phyloP scores from a whole-genome alignment of 2,113 vertebrate genomes.

The Prionailurus bengalensis region DNA sequence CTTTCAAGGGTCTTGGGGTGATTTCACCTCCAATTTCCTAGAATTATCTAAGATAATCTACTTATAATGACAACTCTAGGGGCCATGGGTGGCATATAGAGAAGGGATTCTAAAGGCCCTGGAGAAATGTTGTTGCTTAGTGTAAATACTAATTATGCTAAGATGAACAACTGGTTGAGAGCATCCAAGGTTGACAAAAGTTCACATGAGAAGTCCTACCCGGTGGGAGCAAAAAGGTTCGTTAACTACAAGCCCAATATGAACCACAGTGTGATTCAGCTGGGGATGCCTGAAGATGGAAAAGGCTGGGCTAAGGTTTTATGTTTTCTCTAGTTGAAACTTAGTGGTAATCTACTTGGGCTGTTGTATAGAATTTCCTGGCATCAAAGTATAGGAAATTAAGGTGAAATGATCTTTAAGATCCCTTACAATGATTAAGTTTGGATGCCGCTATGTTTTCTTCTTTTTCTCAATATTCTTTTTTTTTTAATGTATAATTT shows the following conservation, averaged over 20 bases:
- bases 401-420: constrained; percentile 34
- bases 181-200: neutral
- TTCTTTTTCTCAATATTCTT: neutral
- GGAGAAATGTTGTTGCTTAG: neutral
- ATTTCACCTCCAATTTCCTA: constrained; percentile 30
- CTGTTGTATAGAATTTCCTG: neutral
- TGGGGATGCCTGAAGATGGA: neutral
- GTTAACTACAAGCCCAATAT: neutral
- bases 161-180: neutral
- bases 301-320: neutral
- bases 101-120: constrained; percentile 38
- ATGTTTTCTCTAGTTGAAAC: neutral
- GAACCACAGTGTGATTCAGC: neutral
- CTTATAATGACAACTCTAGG: neutral
- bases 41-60: constrained; percentile 34
- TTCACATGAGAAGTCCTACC: neutral
- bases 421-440: neutral
- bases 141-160: neutral
- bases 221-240: neutral
- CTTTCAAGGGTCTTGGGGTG: constrained; percentile 33
- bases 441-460: neutral
- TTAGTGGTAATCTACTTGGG: neutral
- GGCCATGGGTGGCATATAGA: neutral
- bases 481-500: neutral
- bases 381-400: neutral